Evolutionary conservation across 2,113 vertebrate genomes (phyloP).

Genomic region (Antennarius striatus): DNA sequence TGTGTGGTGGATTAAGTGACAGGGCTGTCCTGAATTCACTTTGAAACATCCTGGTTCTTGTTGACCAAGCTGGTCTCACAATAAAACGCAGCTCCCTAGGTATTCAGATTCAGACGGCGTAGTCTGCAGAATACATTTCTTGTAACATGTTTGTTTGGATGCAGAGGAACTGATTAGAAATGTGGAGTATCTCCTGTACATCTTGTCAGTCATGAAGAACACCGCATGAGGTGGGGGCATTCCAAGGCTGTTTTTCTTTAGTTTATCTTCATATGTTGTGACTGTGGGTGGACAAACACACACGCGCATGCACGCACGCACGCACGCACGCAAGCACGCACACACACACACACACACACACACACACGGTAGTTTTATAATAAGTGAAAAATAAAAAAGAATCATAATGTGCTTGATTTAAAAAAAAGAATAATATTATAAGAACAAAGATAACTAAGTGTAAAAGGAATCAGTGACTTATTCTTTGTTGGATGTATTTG

Average conservation of each 20-base stretch:
- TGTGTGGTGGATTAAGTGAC: conserved; percentile 61
- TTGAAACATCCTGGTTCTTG: conserved; percentile 35
- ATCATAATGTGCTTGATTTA: too few species aligned
- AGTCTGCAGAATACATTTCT: neutral
- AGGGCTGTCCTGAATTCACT: conserved; percentile 55
- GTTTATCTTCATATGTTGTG: conserved; percentile 64
- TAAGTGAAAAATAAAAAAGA: neutral
- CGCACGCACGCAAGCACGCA: conserved; percentile 10
- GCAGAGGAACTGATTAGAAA: conserved; percentile 1
- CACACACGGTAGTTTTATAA: conserved; percentile 8
- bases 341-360: conserved; percentile 11
- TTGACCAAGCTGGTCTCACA: conserved; percentile 32
- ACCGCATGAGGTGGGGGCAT: conserved; percentile 53
- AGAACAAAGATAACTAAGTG: too few species aligned
- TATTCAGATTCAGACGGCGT: conserved; percentile 10
- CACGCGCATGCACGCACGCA: conserved; percentile 4
- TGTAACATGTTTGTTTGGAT: neutral
- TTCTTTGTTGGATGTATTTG: too few species aligned
- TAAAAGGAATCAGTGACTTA: too few species aligned
- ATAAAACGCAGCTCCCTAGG: conserved; percentile 17
- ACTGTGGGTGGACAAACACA: conserved; percentile 38
- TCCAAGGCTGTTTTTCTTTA: conserved; percentile 31
- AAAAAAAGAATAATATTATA: too few species aligned
- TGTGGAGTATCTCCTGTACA: conserved; percentile 15
- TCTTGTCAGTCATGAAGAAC: conserved; percentile 43